A percentile compares a stretch with the other conserved stretches of the same genome.
Evolutionary conservation across 2,113 vertebrate species (phyloP).

Genomic region (Pomatostomus ruficeps): DNA sequence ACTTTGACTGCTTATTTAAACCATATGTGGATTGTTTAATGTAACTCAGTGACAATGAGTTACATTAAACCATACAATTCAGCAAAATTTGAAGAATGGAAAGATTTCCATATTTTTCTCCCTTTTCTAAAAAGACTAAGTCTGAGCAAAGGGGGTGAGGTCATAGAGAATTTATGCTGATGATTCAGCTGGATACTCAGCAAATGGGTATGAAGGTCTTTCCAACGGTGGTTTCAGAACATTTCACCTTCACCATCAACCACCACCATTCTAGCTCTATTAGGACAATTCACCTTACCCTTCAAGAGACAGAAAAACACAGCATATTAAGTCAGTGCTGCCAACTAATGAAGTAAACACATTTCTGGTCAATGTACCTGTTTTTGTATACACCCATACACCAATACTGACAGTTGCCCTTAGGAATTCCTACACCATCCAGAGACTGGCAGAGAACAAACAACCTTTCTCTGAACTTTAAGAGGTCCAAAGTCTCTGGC

Average conservation of each 20-base stretch:
- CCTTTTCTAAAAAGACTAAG: neutral
- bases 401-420: neutral
- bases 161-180: neutral
- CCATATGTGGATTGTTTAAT: neutral
- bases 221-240: neutral
- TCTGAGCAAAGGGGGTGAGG: neutral
- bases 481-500: neutral
- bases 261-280: neutral
- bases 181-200: neutral
- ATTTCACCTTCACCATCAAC: neutral
- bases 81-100: neutral
- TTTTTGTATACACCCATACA: fast-evolving
- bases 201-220: neutral
- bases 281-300: neutral
- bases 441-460: neutral
- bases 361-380: neutral
- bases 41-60: neutral
- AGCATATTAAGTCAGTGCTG: neutral
- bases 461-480: neutral
- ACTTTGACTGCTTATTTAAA: neutral
- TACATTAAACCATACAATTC: neutral
- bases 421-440: neutral
- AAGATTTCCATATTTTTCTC: neutral
- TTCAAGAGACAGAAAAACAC: neutral
- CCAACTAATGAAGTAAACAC: neutral